Evolutionary conservation across 2,888 invertebrate species (phyloP).

Genomic region (Ephialtes manifestator): DNA sequence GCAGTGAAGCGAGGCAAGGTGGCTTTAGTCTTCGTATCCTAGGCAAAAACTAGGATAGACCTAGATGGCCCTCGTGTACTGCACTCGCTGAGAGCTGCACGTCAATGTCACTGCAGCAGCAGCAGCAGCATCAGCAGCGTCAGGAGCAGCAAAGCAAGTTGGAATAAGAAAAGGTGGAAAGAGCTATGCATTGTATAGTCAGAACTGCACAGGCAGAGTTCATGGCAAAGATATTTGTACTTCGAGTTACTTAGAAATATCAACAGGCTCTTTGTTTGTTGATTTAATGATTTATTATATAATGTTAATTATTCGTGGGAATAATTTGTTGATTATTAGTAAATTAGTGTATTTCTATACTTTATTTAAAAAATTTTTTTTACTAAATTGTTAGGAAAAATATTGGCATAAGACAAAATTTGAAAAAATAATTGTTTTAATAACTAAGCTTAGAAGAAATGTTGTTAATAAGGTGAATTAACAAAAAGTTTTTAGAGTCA

Average conservation of each 20-base stretch:
- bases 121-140: neutral
- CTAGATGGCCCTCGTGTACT: constrained; percentile 78
- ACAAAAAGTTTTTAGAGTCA: too few species aligned
- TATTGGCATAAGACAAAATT: too few species aligned
- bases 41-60: constrained; percentile 84
- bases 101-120: constrained; percentile 5
- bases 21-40: constrained; percentile 51
- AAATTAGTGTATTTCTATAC: too few species aligned
- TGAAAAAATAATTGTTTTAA: too few species aligned
- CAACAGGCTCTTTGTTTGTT: neutral
- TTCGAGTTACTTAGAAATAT: neutral
- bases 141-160: neutral
- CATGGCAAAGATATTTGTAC: neutral
- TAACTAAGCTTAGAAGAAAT: too few species aligned
- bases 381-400: too few species aligned
- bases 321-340: too few species aligned
- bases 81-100: constrained; percentile 30
- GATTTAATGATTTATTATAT: neutral
- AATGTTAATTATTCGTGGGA: neutral
- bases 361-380: too few species aligned
- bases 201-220: neutral
- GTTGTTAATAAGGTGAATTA: too few species aligned
- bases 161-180: constrained; percentile 31
- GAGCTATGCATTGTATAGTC: constrained; percentile 10
- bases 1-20: neutral